Base-by-base conservation (phyloP, 2,888 invertebrate species). In the Pristionchus arcanus region DNA sequence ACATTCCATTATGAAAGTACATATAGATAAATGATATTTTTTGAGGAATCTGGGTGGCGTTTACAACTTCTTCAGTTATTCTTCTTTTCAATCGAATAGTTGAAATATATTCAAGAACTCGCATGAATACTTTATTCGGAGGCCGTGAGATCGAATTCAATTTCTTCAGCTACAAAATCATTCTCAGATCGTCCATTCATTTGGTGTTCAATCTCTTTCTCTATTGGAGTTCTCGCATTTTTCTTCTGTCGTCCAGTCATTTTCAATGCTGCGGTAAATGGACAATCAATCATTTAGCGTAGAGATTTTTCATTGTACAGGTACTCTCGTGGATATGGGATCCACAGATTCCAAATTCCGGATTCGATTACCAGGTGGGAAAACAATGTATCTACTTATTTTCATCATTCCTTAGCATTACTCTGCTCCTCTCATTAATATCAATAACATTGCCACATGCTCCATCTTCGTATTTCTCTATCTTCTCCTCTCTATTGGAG, bases 241-340 rank as follows among this genome's bases (percentile, higher is more conserved):
- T 74, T 74, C 37, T 31, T 37, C 74, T 31, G 13, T 21, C 74
- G 74, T 34, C 74, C 74, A 74, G 74, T 34, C 13, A 74, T 74
- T 34, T 74, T 74, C 74, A 74, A 34, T 37, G 74, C 74, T 34
- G n/a, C 25, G 19, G 74, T 74, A 9, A 74, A 9, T 31, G 5
- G 19, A 15, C 2, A 34, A 34, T 16, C 19, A 74, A 31, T 34
- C 19, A 13, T 19, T 74, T 34, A 15, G 13, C 3, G 37, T 19
- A 3, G 15, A 31, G 16, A 37, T 34, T 74, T 2, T 9, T 74
- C 21, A 74, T 15, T 74, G 31, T 15, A 19, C 28, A 74, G 34
- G 74, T 37, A 21, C 31, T 74, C 4, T 74, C 74, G 16, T 74
- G 74, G 74, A 74, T 74, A 5, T 74, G 74, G 74, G 74, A 74